Percentiles rank a stretch among this genome's conserved stretches.
Conservation (phyloP, 35 echinoderm and acorn worm species). For the Apostichopus californicus region DNA sequence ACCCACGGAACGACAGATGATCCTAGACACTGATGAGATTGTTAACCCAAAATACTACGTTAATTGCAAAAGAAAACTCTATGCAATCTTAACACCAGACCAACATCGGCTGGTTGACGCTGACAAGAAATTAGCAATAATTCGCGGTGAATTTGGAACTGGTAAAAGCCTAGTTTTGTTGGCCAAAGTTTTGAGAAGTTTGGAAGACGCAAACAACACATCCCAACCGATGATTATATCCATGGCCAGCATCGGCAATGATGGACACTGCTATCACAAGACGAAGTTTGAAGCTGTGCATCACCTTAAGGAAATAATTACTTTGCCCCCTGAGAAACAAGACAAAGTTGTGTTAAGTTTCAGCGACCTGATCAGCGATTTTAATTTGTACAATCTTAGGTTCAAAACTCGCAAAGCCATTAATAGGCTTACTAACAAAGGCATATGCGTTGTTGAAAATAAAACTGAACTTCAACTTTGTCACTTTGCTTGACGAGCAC, state of each 20-base stretch:
- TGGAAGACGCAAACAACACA: not conserved
- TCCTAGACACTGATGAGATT: too few relatives aligned
- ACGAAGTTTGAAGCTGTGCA: conserved; percentile 17
- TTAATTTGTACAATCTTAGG: not conserved
- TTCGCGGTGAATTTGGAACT: conserved; percentile 9
- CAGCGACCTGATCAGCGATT: not conserved
- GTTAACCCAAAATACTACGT: not conserved
- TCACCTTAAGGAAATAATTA: conserved; percentile 6
- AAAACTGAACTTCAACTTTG: not conserved
- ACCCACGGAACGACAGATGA: too few relatives aligned
- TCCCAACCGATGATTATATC: conserved; percentile 16
- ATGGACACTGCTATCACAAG: conserved; percentile 26
- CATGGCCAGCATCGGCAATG: not conserved
- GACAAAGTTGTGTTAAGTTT: not conserved
- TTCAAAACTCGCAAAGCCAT: not conserved
- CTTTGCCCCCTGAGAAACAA: not conserved
- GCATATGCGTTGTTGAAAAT: not conserved
- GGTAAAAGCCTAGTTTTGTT: conserved; percentile 24
- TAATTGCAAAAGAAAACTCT: not conserved
- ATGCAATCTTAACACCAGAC: conserved; percentile 14
- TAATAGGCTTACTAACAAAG: not conserved
- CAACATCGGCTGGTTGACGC: not conserved
- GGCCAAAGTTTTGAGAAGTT: not conserved
- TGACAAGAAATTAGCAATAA: conserved; percentile 18
- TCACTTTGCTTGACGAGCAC: not conserved